Base-by-base conservation (phyloP, 2,797 vertebrate genomes). In the Austrolebias charrua region DNA sequence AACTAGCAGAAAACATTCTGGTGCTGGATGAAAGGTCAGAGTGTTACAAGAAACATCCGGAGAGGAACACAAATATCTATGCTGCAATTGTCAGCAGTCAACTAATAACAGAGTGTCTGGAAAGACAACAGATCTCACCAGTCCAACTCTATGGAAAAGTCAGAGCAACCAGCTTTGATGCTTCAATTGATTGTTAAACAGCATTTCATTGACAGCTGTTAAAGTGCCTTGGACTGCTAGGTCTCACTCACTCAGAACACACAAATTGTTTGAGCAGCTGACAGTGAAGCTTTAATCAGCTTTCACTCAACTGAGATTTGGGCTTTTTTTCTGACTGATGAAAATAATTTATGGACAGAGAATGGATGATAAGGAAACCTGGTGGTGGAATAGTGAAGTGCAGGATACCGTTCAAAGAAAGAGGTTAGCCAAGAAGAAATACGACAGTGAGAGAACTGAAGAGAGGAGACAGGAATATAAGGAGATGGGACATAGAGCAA, bases 181-280 rank as follows among this genome's bases (percentile, higher is more conserved):
- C n/a, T n/a, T n/a, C n/a, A n/a, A n/a, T n/a, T 48, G 65, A 62
- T 51, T 56, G 68, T 49, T 61, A 56, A 60, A 63, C 4, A 43
- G 56, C 40, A 7, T 46, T 2, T 40, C 64, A 50, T 5, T 60
- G 71, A 75, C 64, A 75, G 71, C 43, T 74, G 63, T 56, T 4
- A 58, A 48, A 33, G 67, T 58, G 33, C 50, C 35, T 62, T 31
- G 47, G 69, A 71, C 54, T 51, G n/a, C 53, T 31, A 16, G 45
- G 60, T 49, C 13, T 28, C 29, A 7, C 29, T 24, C 48, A 24
- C 35, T 31, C 20, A 16, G 43, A 60, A 69, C 35, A 38, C 43
- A 66, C 46, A 48, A 50, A 59, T 59, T 10, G 60, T 56, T 57
- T 61, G 29, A 38, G 63, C 18, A 8, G 55, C 60, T 20, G 51